phyloP scores from a whole-genome alignment of 1,140 invertebrate species.

The Goniozus legneri region DNA sequence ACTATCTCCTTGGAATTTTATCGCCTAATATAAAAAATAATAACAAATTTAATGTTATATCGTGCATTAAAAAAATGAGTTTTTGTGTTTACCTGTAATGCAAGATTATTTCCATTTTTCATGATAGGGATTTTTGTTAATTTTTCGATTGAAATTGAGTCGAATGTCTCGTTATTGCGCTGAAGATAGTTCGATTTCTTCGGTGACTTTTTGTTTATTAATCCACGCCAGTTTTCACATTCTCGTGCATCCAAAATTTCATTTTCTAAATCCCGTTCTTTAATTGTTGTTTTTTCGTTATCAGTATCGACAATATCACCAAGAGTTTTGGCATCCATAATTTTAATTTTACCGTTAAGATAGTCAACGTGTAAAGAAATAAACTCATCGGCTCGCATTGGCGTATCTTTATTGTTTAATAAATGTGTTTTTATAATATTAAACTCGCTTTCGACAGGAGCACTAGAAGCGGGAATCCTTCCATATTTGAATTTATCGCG shows the following conservation, averaged over 20 bases:
- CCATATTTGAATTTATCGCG: slow-evolving; percentile 18
- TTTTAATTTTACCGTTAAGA: slow-evolving; percentile 10
- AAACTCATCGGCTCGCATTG: slow-evolving; percentile 16
- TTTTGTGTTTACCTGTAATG: slow-evolving; percentile 5
- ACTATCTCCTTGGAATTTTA: slow-evolving; percentile 1
- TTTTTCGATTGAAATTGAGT: slow-evolving; percentile 16
- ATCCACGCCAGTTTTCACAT: slow-evolving; percentile 18
- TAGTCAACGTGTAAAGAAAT: slow-evolving; percentile 12
- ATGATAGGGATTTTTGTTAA: slow-evolving; percentile 8
- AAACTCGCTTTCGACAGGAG: slow-evolving; percentile 18
- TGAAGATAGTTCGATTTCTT: not conserved
- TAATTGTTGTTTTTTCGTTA: slow-evolving; percentile 6
- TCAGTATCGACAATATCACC: not conserved
- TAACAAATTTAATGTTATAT: too few species aligned
- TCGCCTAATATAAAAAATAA: too few species aligned
- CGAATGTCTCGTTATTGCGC: slow-evolving; percentile 8
- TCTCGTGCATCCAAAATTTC: slow-evolving; percentile 11
- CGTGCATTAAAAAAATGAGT: too few species aligned
- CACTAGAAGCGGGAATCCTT: slow-evolving; percentile 21
- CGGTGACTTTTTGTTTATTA: slow-evolving; percentile 2
- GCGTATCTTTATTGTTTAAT: slow-evolving; percentile 11
- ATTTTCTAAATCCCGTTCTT: slow-evolving; percentile 10
- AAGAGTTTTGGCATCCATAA: not conserved
- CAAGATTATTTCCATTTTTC: slow-evolving; percentile 14
- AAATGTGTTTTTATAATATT: slow-evolving; percentile 19